phyloP scores from a whole-genome alignment of 2,797 vertebrate genomes.

The Manis crassicaudata region DNA sequence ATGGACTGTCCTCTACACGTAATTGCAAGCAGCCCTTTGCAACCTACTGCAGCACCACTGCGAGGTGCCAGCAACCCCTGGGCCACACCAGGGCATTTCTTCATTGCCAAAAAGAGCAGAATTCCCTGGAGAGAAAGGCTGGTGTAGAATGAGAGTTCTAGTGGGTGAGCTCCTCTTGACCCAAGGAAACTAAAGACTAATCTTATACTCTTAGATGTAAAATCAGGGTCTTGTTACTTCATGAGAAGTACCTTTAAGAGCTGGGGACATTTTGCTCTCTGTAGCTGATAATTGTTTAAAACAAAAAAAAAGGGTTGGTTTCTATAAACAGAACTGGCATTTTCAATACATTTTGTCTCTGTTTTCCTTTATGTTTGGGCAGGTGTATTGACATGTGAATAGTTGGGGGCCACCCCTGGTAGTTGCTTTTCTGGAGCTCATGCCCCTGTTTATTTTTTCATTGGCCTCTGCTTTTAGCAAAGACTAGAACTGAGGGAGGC shows the following conservation, averaged over 20 bases:
- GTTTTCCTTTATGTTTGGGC: neutral
- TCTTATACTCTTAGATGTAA: neutral
- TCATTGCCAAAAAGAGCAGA: no score
- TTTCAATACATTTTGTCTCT: neutral
- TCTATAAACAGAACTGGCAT: neutral
- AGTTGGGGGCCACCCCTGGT: neutral
- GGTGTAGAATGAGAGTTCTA: neutral
- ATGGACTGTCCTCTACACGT: neutral
- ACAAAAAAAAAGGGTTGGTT: neutral
- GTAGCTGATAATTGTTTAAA: neutral
- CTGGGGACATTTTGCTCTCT: neutral
- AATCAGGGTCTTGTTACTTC: neutral
- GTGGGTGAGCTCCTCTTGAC: neutral
- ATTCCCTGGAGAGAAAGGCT: neutral
- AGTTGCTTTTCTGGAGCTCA: neutral
- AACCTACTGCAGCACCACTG: neutral
- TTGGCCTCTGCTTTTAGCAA: neutral
- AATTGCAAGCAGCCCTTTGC: neutral
- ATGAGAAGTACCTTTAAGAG: neutral
- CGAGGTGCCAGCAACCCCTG: neutral
- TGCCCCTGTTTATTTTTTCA: neutral
- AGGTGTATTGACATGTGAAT: neutral
- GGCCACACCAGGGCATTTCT: neutral
- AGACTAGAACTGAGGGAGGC: neutral
- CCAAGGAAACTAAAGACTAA: neutral